phyloP scores from a whole-genome alignment of 2,888 invertebrate genomes.

The Scaptodrosophila latifasciaeformis region DNA sequence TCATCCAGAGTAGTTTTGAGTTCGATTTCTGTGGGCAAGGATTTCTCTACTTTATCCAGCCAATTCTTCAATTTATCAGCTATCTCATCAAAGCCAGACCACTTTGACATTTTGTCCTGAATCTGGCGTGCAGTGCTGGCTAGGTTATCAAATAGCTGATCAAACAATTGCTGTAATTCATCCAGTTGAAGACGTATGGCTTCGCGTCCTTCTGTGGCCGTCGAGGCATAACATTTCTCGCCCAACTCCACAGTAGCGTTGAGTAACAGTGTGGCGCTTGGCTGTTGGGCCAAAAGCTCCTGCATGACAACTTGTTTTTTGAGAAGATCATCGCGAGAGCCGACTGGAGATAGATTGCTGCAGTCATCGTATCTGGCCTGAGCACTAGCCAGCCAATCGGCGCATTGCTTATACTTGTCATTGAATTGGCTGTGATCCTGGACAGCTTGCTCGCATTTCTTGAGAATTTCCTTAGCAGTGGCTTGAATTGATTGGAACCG shows the following conservation, averaged over 20 bases:
- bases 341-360: constrained; percentile 79
- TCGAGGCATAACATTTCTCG: constrained; percentile 90
- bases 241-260: constrained; percentile 91
- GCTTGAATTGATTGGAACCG: constrained; percentile 92
- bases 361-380: constrained; percentile 83
- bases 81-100: constrained; percentile 93
- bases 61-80: constrained; percentile 86
- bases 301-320: constrained; percentile 83
- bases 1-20: constrained; percentile 91
- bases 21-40: constrained; percentile 86
- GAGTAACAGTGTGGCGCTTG: constrained; percentile 83
- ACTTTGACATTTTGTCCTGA: constrained; percentile 88
- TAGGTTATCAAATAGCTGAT: constrained; percentile 86
- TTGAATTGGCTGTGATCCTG: constrained; percentile 86
- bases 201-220: constrained; percentile 91
- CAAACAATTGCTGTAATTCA: constrained; percentile 88
- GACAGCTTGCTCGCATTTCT: constrained; percentile 93
- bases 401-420: constrained; percentile 89
- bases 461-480: constrained; percentile 91
- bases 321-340: constrained; percentile 82
- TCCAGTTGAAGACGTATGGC: constrained; percentile 87
- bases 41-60: constrained; percentile 84
- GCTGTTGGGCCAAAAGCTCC: constrained; percentile 84
- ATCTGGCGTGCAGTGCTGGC: constrained; percentile 86
- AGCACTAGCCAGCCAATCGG: constrained; percentile 86